Base-by-base conservation (phyloP, 2,113 vertebrate genomes). In the Stegastes partitus region DNA sequence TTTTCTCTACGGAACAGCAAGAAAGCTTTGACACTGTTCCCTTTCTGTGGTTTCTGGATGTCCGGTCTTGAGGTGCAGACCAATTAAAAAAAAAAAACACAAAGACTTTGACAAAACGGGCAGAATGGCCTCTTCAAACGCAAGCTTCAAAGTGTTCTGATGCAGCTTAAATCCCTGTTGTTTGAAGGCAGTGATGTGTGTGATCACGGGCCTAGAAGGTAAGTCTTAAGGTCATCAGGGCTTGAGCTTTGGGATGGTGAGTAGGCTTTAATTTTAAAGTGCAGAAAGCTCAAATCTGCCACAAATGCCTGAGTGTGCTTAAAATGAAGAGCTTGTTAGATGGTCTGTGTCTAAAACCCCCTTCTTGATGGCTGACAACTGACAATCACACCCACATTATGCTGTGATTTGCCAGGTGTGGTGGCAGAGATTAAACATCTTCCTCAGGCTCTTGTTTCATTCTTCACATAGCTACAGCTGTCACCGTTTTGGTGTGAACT, bases 261-360 rank as follows among this genome's bases (percentile, higher is more conserved):
- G 78, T 68, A 75, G 65, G 57, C 68, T 79, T 79, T 64, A 64
- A 83, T 81, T 21, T 80, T 37, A 39, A 70, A 79, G 78, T 57
- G 6, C 42, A 54, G 18, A 59, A 6, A 21, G 34, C 37, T 76
- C 44, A 14, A 63, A 22, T 42, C 22, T 28, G 22, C 39, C 23
- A 47, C 57, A 62, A 64, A 28, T 23, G 28, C 16, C 28, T 67
- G 7, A 19, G 19, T 16, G 15, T 23, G 23, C 19, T 54, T 77
- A 15, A 28, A 50, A 37, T 15, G 14, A 64, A 26, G 42, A 3
- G n/a, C 22, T 68, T 22, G n/a, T 2, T 3, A 11, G 42, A 25
- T 16, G 10, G 11, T 25, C 16, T 42, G 16, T 18, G 18, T 26
- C 44, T 53, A 23, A 39, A 25, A 44, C 12, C 8, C 10, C 23